Evolutionary conservation across 2,888 invertebrate genomes (phyloP).

Genomic region (Dolichomitus sp.): DNA sequence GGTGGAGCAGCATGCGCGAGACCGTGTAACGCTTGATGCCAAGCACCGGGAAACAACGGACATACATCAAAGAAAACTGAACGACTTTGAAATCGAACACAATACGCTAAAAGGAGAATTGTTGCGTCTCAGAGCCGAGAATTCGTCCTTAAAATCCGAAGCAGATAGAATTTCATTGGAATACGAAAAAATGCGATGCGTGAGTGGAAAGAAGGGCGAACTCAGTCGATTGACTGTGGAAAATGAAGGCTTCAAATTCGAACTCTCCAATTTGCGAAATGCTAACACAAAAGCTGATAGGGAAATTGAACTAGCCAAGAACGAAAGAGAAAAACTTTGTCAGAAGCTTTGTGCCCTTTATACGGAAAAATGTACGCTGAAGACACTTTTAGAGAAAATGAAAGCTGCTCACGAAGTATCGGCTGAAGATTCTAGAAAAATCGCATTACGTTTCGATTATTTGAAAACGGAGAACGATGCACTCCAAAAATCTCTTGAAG

Average conservation of each 20-base stretch:
- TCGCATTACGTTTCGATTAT: constrained; percentile 10
- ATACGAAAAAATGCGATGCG: constrained; percentile 44
- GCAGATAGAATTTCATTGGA: constrained; percentile 13
- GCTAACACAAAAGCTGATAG: constrained; percentile 50
- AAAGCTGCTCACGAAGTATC: constrained; percentile 5
- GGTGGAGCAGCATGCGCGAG: not conserved
- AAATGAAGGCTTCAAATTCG: constrained; percentile 69
- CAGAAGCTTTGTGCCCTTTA: constrained; percentile 38
- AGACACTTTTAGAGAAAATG: constrained; percentile 27
- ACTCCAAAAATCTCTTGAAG: constrained; percentile 39
- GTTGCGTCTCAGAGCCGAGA: constrained; percentile 19
- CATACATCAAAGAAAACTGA: constrained; percentile 20
- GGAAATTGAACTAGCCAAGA: constrained; percentile 48
- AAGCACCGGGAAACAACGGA: constrained; percentile 34
- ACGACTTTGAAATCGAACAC: constrained; percentile 43
- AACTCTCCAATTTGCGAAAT: constrained; percentile 63
- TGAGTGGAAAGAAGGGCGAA: constrained; percentile 41
- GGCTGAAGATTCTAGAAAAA: constrained; percentile 13
- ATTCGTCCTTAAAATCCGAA: constrained; percentile 47
- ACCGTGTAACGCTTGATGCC: constrained; percentile 23
- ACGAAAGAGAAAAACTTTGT: constrained; percentile 44
- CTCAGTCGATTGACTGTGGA: constrained; percentile 41
- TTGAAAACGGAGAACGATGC: constrained; percentile 39
- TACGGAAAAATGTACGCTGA: constrained; percentile 45
- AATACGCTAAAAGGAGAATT: constrained; percentile 37